Conservation (phyloP, 2,888 invertebrate species). For the Amiota communis region DNA sequence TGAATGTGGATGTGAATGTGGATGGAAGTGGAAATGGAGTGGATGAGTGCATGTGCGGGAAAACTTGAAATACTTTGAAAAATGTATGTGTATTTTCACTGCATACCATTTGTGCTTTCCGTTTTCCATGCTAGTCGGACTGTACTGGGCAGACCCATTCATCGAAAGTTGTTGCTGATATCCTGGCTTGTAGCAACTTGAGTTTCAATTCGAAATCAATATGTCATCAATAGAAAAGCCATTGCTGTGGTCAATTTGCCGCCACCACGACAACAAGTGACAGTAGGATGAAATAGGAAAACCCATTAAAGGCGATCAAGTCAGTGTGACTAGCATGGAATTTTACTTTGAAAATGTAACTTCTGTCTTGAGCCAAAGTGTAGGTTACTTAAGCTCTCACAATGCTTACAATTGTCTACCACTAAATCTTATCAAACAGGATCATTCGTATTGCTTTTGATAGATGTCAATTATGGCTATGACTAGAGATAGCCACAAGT, state of each 20-base stretch:
- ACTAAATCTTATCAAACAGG: too few species aligned
- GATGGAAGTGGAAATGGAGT: neutral
- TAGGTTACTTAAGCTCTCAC: too few species aligned
- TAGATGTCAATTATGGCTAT: too few species aligned
- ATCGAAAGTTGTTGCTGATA: neutral
- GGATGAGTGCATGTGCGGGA: neutral
- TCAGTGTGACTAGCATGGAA: too few species aligned
- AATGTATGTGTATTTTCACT: neutral
- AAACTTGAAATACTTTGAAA: neutral
- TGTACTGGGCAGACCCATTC: neutral
- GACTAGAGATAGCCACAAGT: too few species aligned
- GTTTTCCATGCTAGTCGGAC: neutral
- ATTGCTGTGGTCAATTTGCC: conserved; percentile 12
- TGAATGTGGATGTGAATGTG: neutral
- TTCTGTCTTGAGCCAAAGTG: too few species aligned
- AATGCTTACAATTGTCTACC: too few species aligned
- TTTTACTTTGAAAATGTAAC: too few species aligned
- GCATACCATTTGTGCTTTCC: neutral
- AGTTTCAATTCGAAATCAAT: conserved; percentile 42
- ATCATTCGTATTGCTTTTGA: too few species aligned
- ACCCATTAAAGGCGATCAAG: too few species aligned
- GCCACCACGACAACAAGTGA: too few species aligned
- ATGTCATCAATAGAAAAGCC: conserved; percentile 40
- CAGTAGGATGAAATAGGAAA: too few species aligned
- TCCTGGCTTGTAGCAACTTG: neutral